Evolutionary conservation across 1,140 invertebrate genomes (phyloP), one percentile per base, ranked within the genome.

Genomic region (Apis cerana): DNA sequence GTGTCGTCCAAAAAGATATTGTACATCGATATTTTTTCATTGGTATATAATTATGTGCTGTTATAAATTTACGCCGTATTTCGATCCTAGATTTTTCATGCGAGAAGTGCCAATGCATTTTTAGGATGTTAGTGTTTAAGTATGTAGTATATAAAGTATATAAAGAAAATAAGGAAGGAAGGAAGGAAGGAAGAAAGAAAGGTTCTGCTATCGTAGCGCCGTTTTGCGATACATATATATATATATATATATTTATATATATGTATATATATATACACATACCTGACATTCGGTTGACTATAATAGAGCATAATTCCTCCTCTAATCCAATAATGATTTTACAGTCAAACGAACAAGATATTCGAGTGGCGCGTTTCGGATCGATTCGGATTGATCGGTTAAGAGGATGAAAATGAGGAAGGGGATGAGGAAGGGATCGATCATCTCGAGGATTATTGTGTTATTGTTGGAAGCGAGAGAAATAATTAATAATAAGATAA

Each of bases 61-160:
- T 8, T 43, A 15, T 56, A 21, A 48, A 61, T 33, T 33, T 3
- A 74, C 27, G n/a, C 19, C 56, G 48, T n/a, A 10, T 61, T 58
- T 23, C 11, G 21, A 72, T n/a, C 19, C 27, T 9, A 8, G 19
- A 33, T 11, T 75, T 12, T 43, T 27, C 33, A 17, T 23, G 27
- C 58, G 50, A 43, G 17, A 82, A 82, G 80, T 82, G 80, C 80
- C 80, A 82, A 82, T 78, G 74, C 75, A 77, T 82, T 82, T 82
- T 70, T 78, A 70, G 58, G 17, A 11, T 56, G 23, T 59, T 64
- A 82, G 74, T 43, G 23, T 10, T 70, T 78, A 52, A 27, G 62
- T 65, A n/a, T 13, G n/a, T 33, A 12, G 52, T 27, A 19, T 33
- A 21, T 43, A 43, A 43, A 43, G 33, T 43, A 43, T 43, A 43